A percentile compares a stretch with the other conserved stretches of the same genome.
phyloP scores from a whole-genome alignment of 2,888 invertebrate species.

The Thyatira batis region DNA sequence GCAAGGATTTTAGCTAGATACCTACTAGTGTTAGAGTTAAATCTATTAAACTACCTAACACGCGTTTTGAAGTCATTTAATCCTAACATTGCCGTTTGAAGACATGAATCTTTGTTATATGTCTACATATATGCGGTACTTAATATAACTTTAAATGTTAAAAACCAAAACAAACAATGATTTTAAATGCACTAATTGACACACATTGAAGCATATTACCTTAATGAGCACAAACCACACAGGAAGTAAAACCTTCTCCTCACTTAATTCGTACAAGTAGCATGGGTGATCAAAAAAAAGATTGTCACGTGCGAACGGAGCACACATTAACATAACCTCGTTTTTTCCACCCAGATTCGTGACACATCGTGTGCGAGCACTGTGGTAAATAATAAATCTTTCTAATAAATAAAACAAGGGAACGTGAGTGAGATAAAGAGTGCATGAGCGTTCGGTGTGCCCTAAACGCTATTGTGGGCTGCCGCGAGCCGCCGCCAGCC shows the following conservation, averaged over 20 bases:
- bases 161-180: too few species aligned
- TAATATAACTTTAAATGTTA: too few species aligned
- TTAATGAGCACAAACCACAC: conserved; percentile 28
- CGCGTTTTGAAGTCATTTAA: too few species aligned
- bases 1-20: neutral
- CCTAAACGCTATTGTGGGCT: conserved; percentile 70
- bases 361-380: conserved; percentile 79
- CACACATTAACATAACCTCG: conserved; percentile 74
- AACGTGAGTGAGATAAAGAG: conserved; percentile 79
- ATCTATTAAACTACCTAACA: too few species aligned
- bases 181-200: neutral
- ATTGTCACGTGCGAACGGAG: conserved; percentile 69
- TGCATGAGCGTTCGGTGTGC: conserved; percentile 78
- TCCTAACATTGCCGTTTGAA: too few species aligned
- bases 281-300: conserved; percentile 55
- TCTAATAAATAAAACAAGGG: conserved; percentile 82
- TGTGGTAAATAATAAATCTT: conserved; percentile 81
- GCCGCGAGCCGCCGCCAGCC: too few species aligned
- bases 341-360: conserved; percentile 77
- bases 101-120: neutral
- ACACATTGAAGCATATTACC: conserved; percentile 6
- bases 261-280: conserved; percentile 45
- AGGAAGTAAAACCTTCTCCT: conserved; percentile 35
- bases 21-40: too few species aligned
- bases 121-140: too few species aligned